Conservation (phyloP, 2,113 vertebrate species). For the Pantherophis guttatus region DNA sequence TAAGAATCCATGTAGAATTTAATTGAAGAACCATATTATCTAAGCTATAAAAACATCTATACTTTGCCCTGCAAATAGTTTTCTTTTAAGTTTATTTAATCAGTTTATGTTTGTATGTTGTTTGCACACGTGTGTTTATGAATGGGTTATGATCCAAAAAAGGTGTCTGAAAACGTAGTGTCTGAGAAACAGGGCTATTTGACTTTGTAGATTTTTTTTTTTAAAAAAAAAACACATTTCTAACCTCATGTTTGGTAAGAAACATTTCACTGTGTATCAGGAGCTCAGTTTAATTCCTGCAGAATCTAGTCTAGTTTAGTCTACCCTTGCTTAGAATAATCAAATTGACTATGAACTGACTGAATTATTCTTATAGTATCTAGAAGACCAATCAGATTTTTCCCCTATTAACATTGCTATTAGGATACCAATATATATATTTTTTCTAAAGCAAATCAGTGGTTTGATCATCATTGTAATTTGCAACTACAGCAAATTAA, state of each 20-base stretch:
- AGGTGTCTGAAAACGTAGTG: neutral
- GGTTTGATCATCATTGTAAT: neutral
- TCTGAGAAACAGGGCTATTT: neutral
- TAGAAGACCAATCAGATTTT: neutral
- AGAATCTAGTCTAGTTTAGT: neutral
- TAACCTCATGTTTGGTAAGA: neutral
- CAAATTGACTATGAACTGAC: neutral
- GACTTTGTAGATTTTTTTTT: neutral
- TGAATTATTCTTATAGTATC: neutral
- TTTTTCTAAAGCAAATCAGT: neutral
- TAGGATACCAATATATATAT: neutral
- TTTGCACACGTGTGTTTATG: neutral
- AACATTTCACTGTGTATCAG: neutral
- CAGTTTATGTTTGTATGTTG: neutral
- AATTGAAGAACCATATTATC: neutral
- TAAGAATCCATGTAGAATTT: neutral
- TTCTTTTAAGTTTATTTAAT: neutral
- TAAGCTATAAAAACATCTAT: neutral
- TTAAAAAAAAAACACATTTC: neutral
- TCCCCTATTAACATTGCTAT: neutral
- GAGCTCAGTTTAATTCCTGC: neutral
- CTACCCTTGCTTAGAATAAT: neutral
- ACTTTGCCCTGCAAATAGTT: neutral
- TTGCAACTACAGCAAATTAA: neutral
- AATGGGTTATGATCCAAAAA: neutral